phyloP scores from a whole-genome alignment of 2,797 vertebrate genomes.

The Kryptolebias ocellatus region DNA sequence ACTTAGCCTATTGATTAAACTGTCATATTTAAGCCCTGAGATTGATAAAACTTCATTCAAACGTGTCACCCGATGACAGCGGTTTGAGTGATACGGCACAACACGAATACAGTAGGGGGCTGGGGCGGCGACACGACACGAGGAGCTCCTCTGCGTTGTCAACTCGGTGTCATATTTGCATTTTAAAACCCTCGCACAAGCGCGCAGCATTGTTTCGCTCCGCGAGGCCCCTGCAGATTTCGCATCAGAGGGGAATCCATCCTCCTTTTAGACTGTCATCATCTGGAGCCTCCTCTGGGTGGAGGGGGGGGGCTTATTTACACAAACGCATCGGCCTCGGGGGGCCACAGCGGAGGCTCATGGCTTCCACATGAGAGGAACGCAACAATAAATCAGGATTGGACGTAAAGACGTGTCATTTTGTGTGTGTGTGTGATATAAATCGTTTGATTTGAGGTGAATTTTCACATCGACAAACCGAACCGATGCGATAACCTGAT shows the following conservation, averaged over 20 bases:
- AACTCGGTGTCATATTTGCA: slow-evolving; percentile 61
- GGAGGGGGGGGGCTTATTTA: slow-evolving; percentile 31
- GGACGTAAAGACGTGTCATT: neutral
- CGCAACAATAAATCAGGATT: slow-evolving; percentile 3
- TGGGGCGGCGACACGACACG: slow-evolving; percentile 7
- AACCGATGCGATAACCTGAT: too few relatives aligned
- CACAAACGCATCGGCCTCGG: slow-evolving; percentile 19
- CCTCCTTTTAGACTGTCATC: slow-evolving; percentile 52
- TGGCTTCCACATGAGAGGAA: slow-evolving; percentile 11
- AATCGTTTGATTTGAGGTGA: too few relatives aligned
- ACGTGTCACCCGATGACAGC: slow-evolving; percentile 65
- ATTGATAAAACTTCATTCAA: slow-evolving; percentile 81
- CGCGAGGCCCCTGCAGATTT: slow-evolving; percentile 21
- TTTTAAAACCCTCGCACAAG: slow-evolving; percentile 35
- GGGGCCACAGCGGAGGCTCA: slow-evolving; percentile 9
- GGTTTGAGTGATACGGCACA: slow-evolving; percentile 61
- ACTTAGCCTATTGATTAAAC: slow-evolving; percentile 75
- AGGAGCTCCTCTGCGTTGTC: slow-evolving; percentile 44
- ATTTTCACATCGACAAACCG: too few relatives aligned
- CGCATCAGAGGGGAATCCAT: slow-evolving; percentile 33
- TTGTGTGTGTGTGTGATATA: slow-evolving; percentile 1
- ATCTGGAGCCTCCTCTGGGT: slow-evolving; percentile 25
- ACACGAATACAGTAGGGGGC: slow-evolving; percentile 32
- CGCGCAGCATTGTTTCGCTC: slow-evolving; percentile 18
- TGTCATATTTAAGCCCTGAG: slow-evolving; percentile 68